phyloP scores from a whole-genome alignment of 2,113 vertebrate genomes.

The Sturnira hondurensis region DNA sequence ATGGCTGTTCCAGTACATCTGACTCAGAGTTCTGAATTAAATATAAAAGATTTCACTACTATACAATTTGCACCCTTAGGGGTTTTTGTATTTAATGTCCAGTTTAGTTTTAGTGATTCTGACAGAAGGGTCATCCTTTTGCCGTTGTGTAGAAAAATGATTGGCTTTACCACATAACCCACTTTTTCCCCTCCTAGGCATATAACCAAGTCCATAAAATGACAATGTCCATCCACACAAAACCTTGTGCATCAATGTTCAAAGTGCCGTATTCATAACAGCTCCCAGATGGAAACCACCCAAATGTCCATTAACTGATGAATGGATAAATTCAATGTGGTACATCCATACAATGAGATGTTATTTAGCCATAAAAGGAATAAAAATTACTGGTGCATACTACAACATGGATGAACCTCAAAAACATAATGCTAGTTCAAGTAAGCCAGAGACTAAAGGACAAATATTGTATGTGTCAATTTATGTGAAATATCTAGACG shows the following conservation, averaged over 20 bases:
- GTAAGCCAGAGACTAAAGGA: neutral
- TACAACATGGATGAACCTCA: neutral
- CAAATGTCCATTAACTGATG: neutral
- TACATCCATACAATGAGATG: neutral
- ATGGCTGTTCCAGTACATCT: neutral
- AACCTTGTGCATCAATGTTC: neutral
- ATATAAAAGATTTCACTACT: slow-evolving; percentile 31
- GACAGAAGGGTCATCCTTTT: neutral
- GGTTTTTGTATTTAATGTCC: neutral
- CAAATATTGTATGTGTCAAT: neutral
- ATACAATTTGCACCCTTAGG: neutral
- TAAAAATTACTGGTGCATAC: neutral
- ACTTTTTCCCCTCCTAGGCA: neutral
- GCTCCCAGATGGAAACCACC: neutral
- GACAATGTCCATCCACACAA: neutral
- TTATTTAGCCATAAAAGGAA: neutral
- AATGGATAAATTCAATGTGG: neutral
- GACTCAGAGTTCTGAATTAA: slow-evolving; percentile 23
- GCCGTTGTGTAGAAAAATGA: neutral
- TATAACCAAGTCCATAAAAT: neutral
- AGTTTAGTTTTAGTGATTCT: neutral
- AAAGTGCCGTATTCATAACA: neutral
- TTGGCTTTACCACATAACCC: neutral
- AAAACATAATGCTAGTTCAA: neutral
- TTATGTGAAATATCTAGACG: neutral